These are phyloP conservation scores for Bombus huntii DNA, from an alignment of 1,140 invertebrate species.

Conservation along the genomic window DNA sequence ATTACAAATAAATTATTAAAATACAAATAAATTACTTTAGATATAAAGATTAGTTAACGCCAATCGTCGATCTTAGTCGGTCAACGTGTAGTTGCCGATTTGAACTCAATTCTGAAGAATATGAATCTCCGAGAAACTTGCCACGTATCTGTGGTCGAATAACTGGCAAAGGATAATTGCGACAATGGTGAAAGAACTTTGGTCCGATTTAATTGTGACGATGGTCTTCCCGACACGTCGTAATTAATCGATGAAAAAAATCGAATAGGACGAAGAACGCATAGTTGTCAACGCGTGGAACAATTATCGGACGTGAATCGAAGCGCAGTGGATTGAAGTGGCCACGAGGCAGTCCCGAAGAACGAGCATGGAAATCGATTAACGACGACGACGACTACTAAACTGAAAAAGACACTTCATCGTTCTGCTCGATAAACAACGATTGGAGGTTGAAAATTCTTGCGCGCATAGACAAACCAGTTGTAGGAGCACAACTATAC, in stretches of 20 bases:
- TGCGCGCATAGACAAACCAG: neutral
- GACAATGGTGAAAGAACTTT: neutral
- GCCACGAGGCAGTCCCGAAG: slow-evolving; percentile 3
- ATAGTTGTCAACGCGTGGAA: slow-evolving; percentile 20
- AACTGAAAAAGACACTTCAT: slow-evolving; percentile 33
- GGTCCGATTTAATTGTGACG: slow-evolving; percentile 16
- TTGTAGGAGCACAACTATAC: neutral
- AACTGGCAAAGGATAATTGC: neutral
- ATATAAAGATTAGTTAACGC: neutral
- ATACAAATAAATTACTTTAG: too few species aligned
- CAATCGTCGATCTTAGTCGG: neutral
- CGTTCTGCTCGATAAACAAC: slow-evolving; percentile 27
- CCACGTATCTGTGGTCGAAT: too few species aligned
- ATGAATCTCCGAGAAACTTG: neutral
- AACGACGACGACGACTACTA: slow-evolving; percentile 42
- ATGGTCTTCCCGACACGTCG: neutral
- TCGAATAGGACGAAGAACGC: slow-evolving; percentile 9
- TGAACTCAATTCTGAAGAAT: neutral
- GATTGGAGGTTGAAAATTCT: neutral
- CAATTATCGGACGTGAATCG: slow-evolving; percentile 51
- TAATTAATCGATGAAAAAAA: slow-evolving; percentile 32
- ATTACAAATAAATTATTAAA: too few species aligned
- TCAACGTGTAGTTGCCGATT: neutral
- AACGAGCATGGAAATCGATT: slow-evolving; percentile 32
- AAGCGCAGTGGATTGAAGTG: slow-evolving; percentile 6